Evolutionary conservation across 2,113 vertebrate species (phyloP).

Genomic region (Pterophyllum scalare): DNA sequence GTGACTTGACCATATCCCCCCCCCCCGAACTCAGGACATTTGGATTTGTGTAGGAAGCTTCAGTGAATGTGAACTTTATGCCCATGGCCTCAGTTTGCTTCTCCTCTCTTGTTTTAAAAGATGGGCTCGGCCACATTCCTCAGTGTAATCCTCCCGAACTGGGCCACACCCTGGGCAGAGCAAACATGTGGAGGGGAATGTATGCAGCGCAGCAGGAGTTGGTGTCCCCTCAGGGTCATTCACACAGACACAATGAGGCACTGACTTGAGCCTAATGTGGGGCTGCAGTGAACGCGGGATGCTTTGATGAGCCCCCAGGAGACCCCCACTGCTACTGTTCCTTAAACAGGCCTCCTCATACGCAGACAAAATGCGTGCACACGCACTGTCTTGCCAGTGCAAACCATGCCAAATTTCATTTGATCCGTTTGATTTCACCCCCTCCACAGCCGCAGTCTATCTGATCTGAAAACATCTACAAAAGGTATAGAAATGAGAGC

Average conservation of each 20-base stretch:
- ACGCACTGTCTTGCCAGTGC: constrained; percentile 19
- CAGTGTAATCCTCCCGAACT: constrained; percentile 69
- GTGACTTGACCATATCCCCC: neutral
- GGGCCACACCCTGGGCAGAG: constrained; percentile 74
- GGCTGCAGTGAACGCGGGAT: constrained; percentile 22
- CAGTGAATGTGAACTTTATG: constrained; percentile 53
- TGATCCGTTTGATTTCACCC: constrained; percentile 64
- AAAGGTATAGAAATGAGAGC: constrained; percentile 4
- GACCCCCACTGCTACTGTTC: constrained; percentile 26
- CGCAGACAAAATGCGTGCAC: constrained; percentile 12
- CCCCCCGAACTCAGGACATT: constrained; percentile 11
- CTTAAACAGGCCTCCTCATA: constrained; percentile 32
- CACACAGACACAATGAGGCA: constrained; percentile 68
- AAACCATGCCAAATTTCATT: constrained; percentile 61
- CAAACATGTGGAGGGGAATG: constrained; percentile 75
- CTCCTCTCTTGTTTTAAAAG: constrained; percentile 63
- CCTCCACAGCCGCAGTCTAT: neutral
- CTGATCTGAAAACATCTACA: constrained; percentile 14
- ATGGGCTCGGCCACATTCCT: constrained; percentile 74
- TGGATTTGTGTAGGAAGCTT: constrained; percentile 39
- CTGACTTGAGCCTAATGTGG: constrained; percentile 62
- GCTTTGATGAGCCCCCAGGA: constrained; percentile 64
- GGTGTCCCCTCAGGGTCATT: constrained; percentile 61
- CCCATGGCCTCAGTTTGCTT: constrained; percentile 13
- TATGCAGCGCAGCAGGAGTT: constrained; percentile 36